Conservation (phyloP, 1,140 invertebrate species). For the Neotoxoptera formosana region DNA sequence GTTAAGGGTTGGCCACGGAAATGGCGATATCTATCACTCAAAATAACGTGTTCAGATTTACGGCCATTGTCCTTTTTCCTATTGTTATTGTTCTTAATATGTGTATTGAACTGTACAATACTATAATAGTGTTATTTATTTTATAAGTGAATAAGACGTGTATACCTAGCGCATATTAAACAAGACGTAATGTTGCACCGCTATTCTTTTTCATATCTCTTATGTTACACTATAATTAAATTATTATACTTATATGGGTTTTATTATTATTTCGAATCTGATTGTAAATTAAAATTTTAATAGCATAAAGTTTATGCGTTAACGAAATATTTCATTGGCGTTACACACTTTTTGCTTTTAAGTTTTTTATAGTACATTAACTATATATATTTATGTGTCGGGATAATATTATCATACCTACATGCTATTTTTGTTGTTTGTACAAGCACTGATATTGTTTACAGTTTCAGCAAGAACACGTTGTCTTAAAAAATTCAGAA, state of each 20-base stretch:
- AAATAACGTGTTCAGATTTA: not conserved
- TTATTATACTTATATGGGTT: not conserved
- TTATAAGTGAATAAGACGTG: not conserved
- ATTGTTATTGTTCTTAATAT: not conserved
- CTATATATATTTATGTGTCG: not conserved
- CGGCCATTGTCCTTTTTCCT: not conserved
- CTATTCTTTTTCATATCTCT: not conserved
- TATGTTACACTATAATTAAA: too few species aligned
- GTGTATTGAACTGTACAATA: not conserved
- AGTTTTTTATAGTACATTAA: not conserved
- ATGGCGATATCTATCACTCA: not conserved
- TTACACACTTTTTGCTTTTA: not conserved
- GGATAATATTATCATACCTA: not conserved
- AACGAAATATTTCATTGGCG: not conserved
- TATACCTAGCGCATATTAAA: not conserved
- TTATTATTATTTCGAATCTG: not conserved
- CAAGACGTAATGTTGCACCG: not conserved
- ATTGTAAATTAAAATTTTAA: not conserved
- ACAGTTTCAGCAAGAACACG: not conserved
- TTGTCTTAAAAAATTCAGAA: not conserved
- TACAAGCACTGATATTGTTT: not conserved
- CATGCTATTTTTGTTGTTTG: not conserved
- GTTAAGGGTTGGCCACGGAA: not conserved
- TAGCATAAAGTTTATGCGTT: not conserved
- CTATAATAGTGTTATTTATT: not conserved